A percentile compares a stretch with the other conserved stretches of the same genome.
phyloP scores from a whole-genome alignment of 2,888 invertebrate genomes.

The Patella pellucida region DNA sequence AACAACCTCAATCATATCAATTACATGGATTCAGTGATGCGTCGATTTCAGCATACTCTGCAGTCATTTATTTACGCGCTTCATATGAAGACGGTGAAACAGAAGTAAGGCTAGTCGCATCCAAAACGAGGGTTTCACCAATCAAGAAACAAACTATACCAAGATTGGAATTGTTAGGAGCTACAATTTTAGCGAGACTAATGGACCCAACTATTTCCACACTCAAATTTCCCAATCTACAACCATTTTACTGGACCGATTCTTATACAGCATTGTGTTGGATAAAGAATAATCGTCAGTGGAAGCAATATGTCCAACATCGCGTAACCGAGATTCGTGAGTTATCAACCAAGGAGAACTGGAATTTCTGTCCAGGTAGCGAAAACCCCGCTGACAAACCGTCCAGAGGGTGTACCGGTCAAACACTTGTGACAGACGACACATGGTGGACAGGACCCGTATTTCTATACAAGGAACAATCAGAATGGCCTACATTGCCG shows the following conservation, averaged over 20 bases:
- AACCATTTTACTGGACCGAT: neutral
- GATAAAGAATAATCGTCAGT: neutral
- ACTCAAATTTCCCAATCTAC: neutral
- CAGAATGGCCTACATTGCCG: neutral
- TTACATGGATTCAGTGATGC: constrained; percentile 1
- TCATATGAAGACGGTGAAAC: neutral
- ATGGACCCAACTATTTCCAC: neutral
- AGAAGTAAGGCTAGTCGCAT: neutral
- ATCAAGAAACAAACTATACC: neutral
- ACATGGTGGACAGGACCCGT: neutral
- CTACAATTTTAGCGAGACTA: neutral
- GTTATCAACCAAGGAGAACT: neutral
- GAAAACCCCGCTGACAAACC: constrained; percentile 2
- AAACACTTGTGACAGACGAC: neutral
- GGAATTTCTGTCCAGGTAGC: constrained; percentile 12
- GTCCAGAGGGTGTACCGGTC: neutral
- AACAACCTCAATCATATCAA: neutral
- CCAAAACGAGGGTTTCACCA: neutral
- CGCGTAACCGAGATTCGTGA: neutral
- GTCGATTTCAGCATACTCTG: neutral
- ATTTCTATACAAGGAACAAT: neutral
- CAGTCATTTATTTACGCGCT: neutral
- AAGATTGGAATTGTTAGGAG: neutral
- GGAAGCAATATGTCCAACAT: constrained; percentile 10
- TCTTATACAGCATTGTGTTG: neutral